phyloP scores from a whole-genome alignment of 2,797 vertebrate species.

The Huso huso region DNA sequence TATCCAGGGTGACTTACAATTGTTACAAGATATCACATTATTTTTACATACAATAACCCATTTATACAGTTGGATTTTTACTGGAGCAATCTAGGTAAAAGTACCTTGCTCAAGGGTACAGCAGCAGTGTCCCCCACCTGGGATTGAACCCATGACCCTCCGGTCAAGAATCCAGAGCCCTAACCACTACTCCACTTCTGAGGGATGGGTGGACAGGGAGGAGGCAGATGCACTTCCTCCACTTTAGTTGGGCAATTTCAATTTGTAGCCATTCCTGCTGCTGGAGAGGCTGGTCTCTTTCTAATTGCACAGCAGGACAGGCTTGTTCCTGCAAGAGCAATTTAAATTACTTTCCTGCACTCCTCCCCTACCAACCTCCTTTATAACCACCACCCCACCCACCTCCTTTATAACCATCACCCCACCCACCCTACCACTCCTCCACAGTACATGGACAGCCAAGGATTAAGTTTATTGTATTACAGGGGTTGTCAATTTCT shows the following conservation, averaged over 20 bases:
- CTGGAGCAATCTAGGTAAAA: too few relatives aligned
- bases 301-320: not conserved
- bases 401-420: not conserved
- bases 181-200: not conserved
- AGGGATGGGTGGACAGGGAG: not conserved
- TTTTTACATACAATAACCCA: too few relatives aligned
- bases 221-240: not conserved
- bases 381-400: not conserved
- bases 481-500: too few relatives aligned
- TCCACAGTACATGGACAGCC: too few relatives aligned
- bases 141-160: not conserved
- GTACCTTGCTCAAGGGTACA: too few relatives aligned
- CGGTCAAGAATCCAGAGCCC: not conserved
- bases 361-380: not conserved
- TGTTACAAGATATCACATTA: too few relatives aligned
- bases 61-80: too few relatives aligned
- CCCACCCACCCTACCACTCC: not conserved
- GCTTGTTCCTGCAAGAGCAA: conserved; percentile 2
- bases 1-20: too few relatives aligned
- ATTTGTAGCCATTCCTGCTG: not conserved
- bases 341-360: not conserved
- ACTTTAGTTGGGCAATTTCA: not conserved
- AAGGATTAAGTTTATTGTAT: too few relatives aligned
- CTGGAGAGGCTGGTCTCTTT: not conserved
- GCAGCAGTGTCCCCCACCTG: not conserved